Percentiles rank a stretch among this genome's conserved stretches.
Conservation (phyloP, 2,113 vertebrate species). For the Epinephelus moara region DNA sequence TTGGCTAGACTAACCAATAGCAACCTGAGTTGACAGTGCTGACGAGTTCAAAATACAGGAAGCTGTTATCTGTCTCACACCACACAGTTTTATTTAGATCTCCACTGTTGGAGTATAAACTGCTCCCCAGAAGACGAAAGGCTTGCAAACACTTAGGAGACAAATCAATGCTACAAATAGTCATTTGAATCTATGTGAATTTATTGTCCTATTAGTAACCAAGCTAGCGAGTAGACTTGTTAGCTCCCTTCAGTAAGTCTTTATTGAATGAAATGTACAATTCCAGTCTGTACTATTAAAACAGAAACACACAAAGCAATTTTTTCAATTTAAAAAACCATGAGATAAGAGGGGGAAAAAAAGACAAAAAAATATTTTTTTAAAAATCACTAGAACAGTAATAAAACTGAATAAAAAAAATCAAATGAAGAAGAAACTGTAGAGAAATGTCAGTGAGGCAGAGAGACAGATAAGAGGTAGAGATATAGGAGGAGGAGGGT, state of each 20-base stretch:
- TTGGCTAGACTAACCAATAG: background rate
- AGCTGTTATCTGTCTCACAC: background rate
- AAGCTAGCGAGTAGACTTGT: no score
- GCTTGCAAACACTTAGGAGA: no score
- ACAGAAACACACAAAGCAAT: background rate
- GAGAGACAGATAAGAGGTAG: constrained; percentile 42
- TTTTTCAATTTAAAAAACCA: background rate
- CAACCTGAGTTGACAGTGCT: background rate
- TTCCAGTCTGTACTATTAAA: background rate
- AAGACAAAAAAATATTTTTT: no score
- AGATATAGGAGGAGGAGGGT: constrained; percentile 64
- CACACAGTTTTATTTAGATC: no score
- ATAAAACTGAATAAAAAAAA: background rate
- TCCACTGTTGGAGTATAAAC: no score
- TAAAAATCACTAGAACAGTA: background rate
- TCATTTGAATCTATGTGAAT: no score
- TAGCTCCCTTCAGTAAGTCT: background rate
- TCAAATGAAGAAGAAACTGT: background rate
- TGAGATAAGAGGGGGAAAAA: no score
- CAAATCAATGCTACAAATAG: no score
- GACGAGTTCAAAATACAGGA: background rate
- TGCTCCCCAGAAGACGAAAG: no score
- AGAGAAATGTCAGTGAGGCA: constrained; percentile 32
- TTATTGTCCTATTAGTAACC: no score
- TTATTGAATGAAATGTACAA: background rate